Conservation (phyloP, 2,888 invertebrate genomes). For the Resseliella maxima region DNA sequence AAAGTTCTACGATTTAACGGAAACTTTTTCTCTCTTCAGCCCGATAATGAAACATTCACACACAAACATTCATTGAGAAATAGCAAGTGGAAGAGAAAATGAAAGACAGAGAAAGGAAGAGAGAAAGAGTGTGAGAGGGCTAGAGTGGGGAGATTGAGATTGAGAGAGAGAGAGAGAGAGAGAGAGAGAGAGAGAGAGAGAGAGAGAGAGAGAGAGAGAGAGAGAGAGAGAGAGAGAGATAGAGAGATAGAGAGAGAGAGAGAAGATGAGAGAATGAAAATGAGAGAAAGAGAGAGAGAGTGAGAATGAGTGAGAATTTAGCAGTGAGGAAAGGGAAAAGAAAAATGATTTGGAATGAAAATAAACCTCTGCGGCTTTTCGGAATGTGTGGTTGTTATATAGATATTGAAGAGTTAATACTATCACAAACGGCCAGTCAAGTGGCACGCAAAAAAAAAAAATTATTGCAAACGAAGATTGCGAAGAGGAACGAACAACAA, state of each 20-base stretch:
- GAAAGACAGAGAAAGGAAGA: too few relatives aligned
- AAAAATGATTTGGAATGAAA: constrained; percentile 5
- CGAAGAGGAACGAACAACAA: too few relatives aligned
- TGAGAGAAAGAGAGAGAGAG: neutral
- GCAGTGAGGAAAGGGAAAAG: neutral
- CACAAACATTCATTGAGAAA: neutral
- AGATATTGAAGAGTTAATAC: constrained; percentile 35
- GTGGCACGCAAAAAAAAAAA: neutral
- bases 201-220: neutral
- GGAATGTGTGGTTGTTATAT: constrained; percentile 46
- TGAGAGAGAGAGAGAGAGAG: neutral
- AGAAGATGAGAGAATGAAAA: too few relatives aligned
- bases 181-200: too few relatives aligned
- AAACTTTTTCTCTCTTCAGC: constrained; percentile 22
- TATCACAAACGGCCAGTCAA: constrained; percentile 9
- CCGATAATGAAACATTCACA: neutral
- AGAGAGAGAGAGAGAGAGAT: neutral
- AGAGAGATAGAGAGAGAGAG: neutral
- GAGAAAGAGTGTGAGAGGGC: neutral
- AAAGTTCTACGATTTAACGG: constrained; percentile 9
- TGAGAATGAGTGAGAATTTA: neutral
- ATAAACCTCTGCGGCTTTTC: constrained; percentile 53
- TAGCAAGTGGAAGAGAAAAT: neutral
- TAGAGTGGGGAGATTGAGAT: too few relatives aligned
- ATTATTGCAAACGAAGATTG: neutral